Conservation (phyloP, 2,888 invertebrate genomes). For the Amiota mariae region DNA sequence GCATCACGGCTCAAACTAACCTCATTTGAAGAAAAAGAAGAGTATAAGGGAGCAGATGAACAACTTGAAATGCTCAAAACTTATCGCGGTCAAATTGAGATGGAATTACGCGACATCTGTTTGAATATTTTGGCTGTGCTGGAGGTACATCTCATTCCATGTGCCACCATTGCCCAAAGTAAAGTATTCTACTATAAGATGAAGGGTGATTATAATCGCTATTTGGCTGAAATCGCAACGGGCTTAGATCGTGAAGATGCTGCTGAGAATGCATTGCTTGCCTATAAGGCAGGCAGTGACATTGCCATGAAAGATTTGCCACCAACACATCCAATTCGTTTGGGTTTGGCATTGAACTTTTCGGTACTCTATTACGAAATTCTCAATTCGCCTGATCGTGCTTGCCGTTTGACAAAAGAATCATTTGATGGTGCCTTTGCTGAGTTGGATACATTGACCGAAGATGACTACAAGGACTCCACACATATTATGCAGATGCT, state of each 20-base stretch:
- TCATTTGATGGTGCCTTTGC: slow-evolving; percentile 99
- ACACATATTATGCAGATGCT: slow-evolving; percentile 99
- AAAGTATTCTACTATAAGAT: slow-evolving; percentile 99
- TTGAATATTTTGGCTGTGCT: slow-evolving; percentile 94
- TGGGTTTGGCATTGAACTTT: slow-evolving; percentile 98
- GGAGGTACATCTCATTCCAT: slow-evolving; percentile 95
- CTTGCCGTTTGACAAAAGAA: slow-evolving; percentile 97
- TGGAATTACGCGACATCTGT: slow-evolving; percentile 96
- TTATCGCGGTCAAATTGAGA: slow-evolving; percentile 96
- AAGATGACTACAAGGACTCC: slow-evolving; percentile 99
- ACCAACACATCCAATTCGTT: slow-evolving; percentile 97
- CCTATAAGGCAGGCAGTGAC: slow-evolving; percentile 98
- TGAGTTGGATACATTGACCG: slow-evolving; percentile 96
- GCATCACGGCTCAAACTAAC: slow-evolving; percentile 99
- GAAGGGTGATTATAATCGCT: slow-evolving; percentile 99
- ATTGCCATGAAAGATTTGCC: slow-evolving; percentile 97
- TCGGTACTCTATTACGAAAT: slow-evolving; percentile 99
- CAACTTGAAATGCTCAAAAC: slow-evolving; percentile 95
- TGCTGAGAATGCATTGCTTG: slow-evolving; percentile 95
- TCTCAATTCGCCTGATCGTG: slow-evolving; percentile 97
- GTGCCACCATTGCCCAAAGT: slow-evolving; percentile 94
- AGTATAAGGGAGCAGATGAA: slow-evolving; percentile 94
- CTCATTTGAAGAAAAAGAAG: slow-evolving; percentile 98
- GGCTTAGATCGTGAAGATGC: slow-evolving; percentile 97
- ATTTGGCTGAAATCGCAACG: slow-evolving; percentile 98